phyloP scores from a whole-genome alignment of 2,113 vertebrate genomes.

The Ammodytes dubius region DNA sequence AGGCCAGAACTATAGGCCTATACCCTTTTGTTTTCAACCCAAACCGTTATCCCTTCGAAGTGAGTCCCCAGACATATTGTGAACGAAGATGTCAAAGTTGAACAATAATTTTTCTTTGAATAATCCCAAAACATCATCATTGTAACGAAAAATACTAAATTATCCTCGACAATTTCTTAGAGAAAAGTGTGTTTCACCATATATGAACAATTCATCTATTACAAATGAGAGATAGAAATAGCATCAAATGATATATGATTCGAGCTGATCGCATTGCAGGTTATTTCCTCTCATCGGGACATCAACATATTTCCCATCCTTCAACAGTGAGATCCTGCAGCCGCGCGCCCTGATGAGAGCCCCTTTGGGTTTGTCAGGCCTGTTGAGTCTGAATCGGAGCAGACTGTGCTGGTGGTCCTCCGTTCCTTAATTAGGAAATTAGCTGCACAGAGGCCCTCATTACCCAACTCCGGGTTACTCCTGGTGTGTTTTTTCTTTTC shows the following conservation, averaged over 20 bases:
- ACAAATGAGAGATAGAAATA: not conserved
- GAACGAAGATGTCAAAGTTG: not conserved
- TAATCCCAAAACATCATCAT: not conserved
- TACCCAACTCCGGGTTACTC: constrained; percentile 79
- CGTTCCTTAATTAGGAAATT: constrained; percentile 89
- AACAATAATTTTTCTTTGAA: not conserved
- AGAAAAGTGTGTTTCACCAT: too few species aligned
- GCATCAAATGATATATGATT: not conserved
- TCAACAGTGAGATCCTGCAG: constrained; percentile 62
- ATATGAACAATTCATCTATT: not conserved
- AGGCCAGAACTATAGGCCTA: constrained; percentile 51
- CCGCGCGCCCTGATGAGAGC: constrained; percentile 66
- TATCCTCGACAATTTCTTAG: not conserved
- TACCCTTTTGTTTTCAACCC: not conserved
- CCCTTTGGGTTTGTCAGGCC: constrained; percentile 63
- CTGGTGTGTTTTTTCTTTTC: constrained; percentile 37
- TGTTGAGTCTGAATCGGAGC: constrained; percentile 63
- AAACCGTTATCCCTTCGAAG: not conserved
- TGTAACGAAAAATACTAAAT: not conserved
- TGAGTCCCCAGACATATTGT: not conserved
- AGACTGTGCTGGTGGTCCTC: constrained; percentile 88
- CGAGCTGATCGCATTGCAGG: constrained; percentile 15
- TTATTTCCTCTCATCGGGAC: constrained; percentile 49
- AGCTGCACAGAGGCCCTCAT: constrained; percentile 85
- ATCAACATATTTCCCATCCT: constrained; percentile 64